Percentiles rank a stretch among this genome's conserved stretches.
phyloP scores from a whole-genome alignment of 2,113 vertebrate species.

The Solea solea region DNA sequence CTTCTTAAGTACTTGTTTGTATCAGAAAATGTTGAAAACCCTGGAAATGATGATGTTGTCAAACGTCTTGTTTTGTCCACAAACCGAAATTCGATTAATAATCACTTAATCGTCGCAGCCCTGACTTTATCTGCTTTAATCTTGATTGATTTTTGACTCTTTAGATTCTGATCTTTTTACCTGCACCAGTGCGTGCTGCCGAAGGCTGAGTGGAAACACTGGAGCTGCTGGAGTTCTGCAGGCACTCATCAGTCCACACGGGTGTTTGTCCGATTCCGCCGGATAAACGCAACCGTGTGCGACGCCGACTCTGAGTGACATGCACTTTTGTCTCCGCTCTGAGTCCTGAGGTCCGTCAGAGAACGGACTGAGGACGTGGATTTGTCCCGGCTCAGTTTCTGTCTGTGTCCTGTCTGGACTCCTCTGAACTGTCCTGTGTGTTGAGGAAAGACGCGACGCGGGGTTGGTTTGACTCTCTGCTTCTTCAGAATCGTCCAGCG shows the following conservation, averaged over 20 bases:
- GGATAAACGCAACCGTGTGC: slow-evolving; percentile 81
- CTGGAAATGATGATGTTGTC: too few species aligned
- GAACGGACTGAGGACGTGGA: slow-evolving; percentile 67
- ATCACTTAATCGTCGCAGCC: too few species aligned
- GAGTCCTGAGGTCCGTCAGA: slow-evolving; percentile 77
- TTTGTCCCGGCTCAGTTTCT: slow-evolving; percentile 77
- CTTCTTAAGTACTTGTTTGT: too few species aligned
- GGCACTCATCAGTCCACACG: slow-evolving; percentile 76
- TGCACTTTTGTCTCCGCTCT: slow-evolving; percentile 78
- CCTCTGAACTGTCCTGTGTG: slow-evolving; percentile 64
- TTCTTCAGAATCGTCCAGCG: slow-evolving; percentile 73
- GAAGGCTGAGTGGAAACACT: slow-evolving; percentile 83
- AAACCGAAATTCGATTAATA: too few species aligned
- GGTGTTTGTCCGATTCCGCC: slow-evolving; percentile 77
- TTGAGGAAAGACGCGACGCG: slow-evolving; percentile 56
- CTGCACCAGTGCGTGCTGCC: slow-evolving; percentile 88
- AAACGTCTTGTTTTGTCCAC: too few species aligned
- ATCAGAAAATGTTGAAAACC: too few species aligned
- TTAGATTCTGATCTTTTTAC: slow-evolving; percentile 61
- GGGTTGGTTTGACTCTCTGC: slow-evolving; percentile 74
- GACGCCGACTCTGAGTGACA: slow-evolving; percentile 63
- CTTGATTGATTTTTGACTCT: too few species aligned
- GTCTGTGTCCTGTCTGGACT: slow-evolving; percentile 60
- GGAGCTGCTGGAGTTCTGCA: slow-evolving; percentile 79
- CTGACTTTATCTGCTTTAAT: too few species aligned